Percentiles rank a stretch among this genome's conserved stretches.
These are phyloP conservation scores for Microcebus murinus DNA, from an alignment of 2,113 vertebrate genomes.

Conservation along the genomic window DNA sequence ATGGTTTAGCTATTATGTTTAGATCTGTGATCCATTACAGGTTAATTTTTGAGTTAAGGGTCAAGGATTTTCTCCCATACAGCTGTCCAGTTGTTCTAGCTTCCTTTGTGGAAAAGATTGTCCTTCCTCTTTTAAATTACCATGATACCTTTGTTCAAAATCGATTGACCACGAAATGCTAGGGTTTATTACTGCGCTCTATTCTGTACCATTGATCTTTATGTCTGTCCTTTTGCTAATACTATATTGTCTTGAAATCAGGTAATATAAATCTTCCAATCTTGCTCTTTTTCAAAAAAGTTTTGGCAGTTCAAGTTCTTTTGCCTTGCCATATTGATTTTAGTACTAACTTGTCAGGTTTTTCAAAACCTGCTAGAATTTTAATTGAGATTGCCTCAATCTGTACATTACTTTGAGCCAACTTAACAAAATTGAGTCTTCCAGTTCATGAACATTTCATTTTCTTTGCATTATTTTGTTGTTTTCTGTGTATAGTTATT, in stretches of 20 bases:
- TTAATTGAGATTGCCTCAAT: background rate
- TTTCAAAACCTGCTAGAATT: background rate
- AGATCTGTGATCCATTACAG: background rate
- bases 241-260: background rate
- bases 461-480: background rate
- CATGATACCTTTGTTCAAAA: background rate
- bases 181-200: background rate
- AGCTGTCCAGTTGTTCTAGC: background rate
- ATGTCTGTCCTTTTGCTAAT: background rate
- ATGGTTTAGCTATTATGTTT: background rate
- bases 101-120: background rate
- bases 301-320: background rate
- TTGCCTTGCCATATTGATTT: background rate
- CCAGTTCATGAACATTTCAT: background rate
- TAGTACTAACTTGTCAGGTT: background rate
- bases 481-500: background rate
- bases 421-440: background rate
- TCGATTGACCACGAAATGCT: background rate
- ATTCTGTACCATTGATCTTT: background rate
- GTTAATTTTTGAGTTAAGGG: background rate
- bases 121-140: background rate
- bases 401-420: background rate
- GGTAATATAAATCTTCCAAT: background rate
- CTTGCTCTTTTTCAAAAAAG: background rate
- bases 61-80: background rate